Conservation (phyloP, 2,113 vertebrate species). For the Anoplopoma fimbria region DNA sequence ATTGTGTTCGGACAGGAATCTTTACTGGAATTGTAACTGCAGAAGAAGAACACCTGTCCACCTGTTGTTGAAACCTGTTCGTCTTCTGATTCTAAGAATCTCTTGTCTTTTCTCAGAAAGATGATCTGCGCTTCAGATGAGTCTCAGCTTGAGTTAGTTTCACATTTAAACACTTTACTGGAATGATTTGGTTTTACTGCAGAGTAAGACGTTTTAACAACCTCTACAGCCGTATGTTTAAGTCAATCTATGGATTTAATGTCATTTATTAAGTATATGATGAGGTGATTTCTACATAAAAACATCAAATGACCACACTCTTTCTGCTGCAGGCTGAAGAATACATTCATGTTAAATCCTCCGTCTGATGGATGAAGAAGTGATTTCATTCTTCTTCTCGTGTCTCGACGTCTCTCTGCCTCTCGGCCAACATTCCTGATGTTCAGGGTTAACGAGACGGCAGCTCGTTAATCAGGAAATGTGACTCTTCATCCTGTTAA, state of each 20-base stretch:
- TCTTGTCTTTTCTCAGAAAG: too few species aligned
- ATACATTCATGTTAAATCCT: neutral
- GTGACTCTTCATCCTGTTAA: too few species aligned
- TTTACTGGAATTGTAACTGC: too few species aligned
- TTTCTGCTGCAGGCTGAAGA: neutral
- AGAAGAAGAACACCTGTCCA: too few species aligned
- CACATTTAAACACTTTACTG: neutral
- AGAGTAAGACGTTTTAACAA: too few species aligned
- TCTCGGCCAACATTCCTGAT: conserved; percentile 8
- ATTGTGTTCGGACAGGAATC: too few species aligned
- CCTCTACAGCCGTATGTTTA: too few species aligned
- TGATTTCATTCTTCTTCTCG: neutral
- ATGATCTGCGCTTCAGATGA: too few species aligned
- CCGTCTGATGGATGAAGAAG: neutral
- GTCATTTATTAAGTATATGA: neutral
- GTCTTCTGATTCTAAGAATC: too few species aligned
- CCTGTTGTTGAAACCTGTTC: too few species aligned
- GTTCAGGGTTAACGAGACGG: neutral
- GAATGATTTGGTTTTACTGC: too few species aligned
- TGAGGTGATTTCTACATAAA: neutral
- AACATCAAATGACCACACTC: neutral
- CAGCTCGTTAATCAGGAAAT: neutral
- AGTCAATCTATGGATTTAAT: neutral
- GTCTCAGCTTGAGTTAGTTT: neutral
- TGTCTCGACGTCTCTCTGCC: neutral